Base-by-base conservation (phyloP, 2,888 invertebrate genomes). In the Reticulitermes lucifugus region DNA sequence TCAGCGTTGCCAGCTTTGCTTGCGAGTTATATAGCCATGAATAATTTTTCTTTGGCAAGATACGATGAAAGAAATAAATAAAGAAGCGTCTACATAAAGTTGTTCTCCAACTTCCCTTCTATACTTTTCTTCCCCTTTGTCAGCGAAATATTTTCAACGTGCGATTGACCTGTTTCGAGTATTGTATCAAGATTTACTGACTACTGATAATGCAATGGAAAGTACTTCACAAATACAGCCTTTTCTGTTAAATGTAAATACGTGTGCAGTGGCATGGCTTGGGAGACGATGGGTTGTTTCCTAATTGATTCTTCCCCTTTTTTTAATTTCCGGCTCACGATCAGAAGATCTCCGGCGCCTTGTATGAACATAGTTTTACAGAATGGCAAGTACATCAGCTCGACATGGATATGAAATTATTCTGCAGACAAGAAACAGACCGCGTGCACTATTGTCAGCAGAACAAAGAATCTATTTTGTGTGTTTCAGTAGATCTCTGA, bases 31-130 rank as follows among this genome's bases (percentile, higher is more conserved):
- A 10, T 71, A 43, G 43, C 35, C 43, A 75, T 75, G 75, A 75
- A 75, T 75, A 75, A 75, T 75, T 75, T 75, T 43, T 35, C 46
- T 75, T 75, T 43, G 75, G 75, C 75, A 75, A 41, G 75, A 75
- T 75, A 75, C 6, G 18, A 29, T 43, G 14, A 18, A 60, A 60
- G 21, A 75, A 75, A 35, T 10, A 75, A 43, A 75, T 2, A 43
- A 75, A 43, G 41, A 43, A 35, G 35, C 1, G 35, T 35, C 35
- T 35, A 35, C 35, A 75, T 75, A 75, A 75, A 75, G 46, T 75
- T 75, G 43, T 75, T 75, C 75, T 75, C 35, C 43, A 43, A 0
- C 43, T n/a, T 41, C 75, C 21, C 2, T 43, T 75, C 7, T 21
- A 46, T 1, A 46, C 9, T 46, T 46, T 46, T 6, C 46, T 46